phyloP scores from a whole-genome alignment of 92 coral and sea anemone genomes.

The Scolanthus callimorphus region DNA sequence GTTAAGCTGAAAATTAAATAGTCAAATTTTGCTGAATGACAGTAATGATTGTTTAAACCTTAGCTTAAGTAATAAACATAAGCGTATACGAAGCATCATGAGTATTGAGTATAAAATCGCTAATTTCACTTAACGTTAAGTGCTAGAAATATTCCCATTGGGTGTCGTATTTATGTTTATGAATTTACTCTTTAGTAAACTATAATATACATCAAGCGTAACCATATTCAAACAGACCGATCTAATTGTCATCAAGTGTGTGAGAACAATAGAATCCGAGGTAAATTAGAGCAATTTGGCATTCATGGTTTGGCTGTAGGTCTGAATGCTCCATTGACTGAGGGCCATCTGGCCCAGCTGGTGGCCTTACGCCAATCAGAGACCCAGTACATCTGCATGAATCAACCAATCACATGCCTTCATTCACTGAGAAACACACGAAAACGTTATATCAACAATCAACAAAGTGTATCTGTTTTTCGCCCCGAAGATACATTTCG shows the following conservation, averaged over 20 bases:
- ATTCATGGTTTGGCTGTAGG: slow-evolving; percentile 51
- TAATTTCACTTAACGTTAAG: too few relatives aligned
- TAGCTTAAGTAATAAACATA: background rate
- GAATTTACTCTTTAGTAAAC: slow-evolving; percentile 32
- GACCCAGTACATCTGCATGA: slow-evolving; percentile 60
- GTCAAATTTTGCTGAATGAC: slow-evolving; percentile 1
- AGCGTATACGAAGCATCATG: slow-evolving; percentile 1
- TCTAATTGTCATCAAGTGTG: slow-evolving; percentile 86
- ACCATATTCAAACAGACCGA: slow-evolving; percentile 42
- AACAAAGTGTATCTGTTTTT: slow-evolving; percentile 69
- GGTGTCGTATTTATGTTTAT: background rate
- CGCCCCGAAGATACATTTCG: slow-evolving; percentile 38
- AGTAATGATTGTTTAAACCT: slow-evolving; percentile 3
- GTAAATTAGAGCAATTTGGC: slow-evolving; percentile 82
- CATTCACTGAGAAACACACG: slow-evolving; percentile 38
- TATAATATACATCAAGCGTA: slow-evolving; percentile 20
- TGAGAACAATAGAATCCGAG: slow-evolving; percentile 65
- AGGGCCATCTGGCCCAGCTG: slow-evolving; percentile 85
- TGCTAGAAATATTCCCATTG: background rate
- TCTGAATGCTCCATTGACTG: slow-evolving; percentile 63
- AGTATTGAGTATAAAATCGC: too few relatives aligned
- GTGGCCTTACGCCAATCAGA: slow-evolving; percentile 66
- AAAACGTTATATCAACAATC: slow-evolving; percentile 77
- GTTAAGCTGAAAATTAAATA: slow-evolving; percentile 1
- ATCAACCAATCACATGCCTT: slow-evolving; percentile 58